phyloP scores from a whole-genome alignment of 2,113 vertebrate genomes.

The Microtus pennsylvanicus region DNA sequence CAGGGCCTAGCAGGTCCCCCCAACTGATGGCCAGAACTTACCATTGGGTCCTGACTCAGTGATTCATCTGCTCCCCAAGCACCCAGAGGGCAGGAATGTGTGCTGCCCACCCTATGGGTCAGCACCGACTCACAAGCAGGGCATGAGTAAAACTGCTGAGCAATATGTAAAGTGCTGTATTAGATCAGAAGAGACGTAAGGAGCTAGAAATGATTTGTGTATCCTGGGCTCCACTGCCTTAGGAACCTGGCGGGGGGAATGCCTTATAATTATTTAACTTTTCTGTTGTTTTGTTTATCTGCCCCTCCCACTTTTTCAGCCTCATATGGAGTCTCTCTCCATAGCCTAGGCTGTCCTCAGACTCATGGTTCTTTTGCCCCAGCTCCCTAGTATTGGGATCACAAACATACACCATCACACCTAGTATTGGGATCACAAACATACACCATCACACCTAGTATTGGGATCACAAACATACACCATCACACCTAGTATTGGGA shows the following conservation, averaged over 20 bases:
- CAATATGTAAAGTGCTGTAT: background rate
- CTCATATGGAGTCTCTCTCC: background rate
- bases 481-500: no score
- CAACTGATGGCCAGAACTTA: background rate
- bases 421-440: no score
- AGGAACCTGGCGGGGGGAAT: background rate
- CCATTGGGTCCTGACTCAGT: rapidly evolving
- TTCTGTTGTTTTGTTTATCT: background rate
- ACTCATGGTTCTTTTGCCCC: background rate
- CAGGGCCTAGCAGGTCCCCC: background rate
- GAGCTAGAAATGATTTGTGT: background rate
- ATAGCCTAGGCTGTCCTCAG: background rate
- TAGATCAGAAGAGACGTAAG: background rate
- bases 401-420: no score
- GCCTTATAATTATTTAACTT: background rate
- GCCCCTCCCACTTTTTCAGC: background rate
- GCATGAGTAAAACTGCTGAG: background rate
- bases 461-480: no score
- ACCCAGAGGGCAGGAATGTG: background rate
- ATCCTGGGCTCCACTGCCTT: background rate
- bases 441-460: no score
- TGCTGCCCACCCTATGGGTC: background rate
- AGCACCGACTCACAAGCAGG: background rate
- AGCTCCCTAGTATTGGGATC: background rate
- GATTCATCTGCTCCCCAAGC: background rate